Base-by-base conservation (phyloP, 1,140 invertebrate genomes). In the Mercenaria mercenaria region DNA sequence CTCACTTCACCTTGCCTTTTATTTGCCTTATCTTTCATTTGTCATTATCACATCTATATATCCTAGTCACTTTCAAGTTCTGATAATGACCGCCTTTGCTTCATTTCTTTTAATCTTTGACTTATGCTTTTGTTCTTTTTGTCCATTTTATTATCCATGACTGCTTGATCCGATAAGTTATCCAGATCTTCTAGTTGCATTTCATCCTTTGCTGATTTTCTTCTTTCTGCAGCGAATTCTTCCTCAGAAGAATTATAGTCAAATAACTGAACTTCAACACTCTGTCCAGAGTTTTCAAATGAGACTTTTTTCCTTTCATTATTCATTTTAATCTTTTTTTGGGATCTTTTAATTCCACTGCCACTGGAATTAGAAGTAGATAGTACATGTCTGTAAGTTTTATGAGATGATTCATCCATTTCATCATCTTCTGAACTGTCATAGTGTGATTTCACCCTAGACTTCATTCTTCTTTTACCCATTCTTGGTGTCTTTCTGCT, bases 51-150 rank as follows among this genome's bases (percentile, higher is more conserved):
- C n/a, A n/a, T n/a, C n/a, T n/a, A n/a, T n/a, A n/a, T n/a, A n/a
- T n/a, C n/a, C n/a, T n/a, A n/a, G n/a, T n/a, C n/a, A n/a, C n/a
- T n/a, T n/a, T n/a, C n/a, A n/a, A n/a, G n/a, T n/a, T n/a, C 32
- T 67, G 52, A 56, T 23, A 8, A 11, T 32, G 26, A 11, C 8
- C 20, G 29, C 26, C 41, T 77, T 52, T 50, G 26, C 34, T 34
- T 52, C 23, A 41, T 43, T 29, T 50, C 43, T 77, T 77, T 77
- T 23, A 77, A 26, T 77, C 74, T 77, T 26, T 77, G 39, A 18
- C 39, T 29, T 26, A 77, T 41, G 47, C 76, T 52, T 52, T 79
- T 59, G 2, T 56, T 79, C 23, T 32, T 37, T 23, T 18, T 32
- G 47, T 20, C 23, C 8, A 3, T 56, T 20, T 50, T 59, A 10